Percentiles rank a stretch among this genome's conserved stretches.
phyloP scores from a whole-genome alignment of 2,888 invertebrate species.

The Deilephila elpenor region DNA sequence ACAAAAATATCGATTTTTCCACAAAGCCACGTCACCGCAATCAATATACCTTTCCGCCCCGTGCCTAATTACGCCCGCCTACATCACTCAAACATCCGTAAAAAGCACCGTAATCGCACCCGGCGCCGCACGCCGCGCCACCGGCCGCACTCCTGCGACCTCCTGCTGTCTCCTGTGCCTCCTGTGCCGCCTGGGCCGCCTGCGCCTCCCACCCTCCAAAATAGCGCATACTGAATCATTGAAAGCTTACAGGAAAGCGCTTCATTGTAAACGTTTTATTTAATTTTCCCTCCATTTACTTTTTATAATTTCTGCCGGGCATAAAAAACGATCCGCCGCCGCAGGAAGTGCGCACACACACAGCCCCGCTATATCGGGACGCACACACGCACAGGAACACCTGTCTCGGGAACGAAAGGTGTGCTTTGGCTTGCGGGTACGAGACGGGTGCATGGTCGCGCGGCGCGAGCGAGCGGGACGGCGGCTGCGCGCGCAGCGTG shows the following conservation, averaged over 20 bases:
- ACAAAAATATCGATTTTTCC: conserved; percentile 84
- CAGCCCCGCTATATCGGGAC: conserved; percentile 65
- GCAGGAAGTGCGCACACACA: conserved; percentile 81
- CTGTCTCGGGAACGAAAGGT: conserved; percentile 84
- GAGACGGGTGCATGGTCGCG: conserved; percentile 62
- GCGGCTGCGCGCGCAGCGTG: conserved; percentile 76
- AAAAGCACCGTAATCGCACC: conserved; percentile 73
- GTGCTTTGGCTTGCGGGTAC: conserved; percentile 73
- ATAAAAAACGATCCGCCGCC: conserved; percentile 84
- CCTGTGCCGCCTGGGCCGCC: not conserved
- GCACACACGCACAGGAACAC: conserved; percentile 80
- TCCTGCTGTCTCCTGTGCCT: conserved; percentile 38
- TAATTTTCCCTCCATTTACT: conserved; percentile 85
- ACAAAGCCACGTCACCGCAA: conserved; percentile 83
- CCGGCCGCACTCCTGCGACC: conserved; percentile 3
- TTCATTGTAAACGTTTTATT: conserved; percentile 85
- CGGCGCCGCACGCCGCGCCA: conserved; percentile 61
- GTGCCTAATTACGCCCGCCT: conserved; percentile 83
- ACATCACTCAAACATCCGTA: conserved; percentile 79
- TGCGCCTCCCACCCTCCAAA: conserved; percentile 67
- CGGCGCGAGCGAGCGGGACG: conserved; percentile 65
- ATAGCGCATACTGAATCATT: conserved; percentile 81
- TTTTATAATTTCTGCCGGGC: conserved; percentile 84
- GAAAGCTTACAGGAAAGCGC: conserved; percentile 83
- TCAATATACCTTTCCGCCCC: conserved; percentile 84